These are phyloP conservation scores for Dicaeum eximium DNA, from an alignment of 2,113 vertebrate species.

Conservation along the genomic window DNA sequence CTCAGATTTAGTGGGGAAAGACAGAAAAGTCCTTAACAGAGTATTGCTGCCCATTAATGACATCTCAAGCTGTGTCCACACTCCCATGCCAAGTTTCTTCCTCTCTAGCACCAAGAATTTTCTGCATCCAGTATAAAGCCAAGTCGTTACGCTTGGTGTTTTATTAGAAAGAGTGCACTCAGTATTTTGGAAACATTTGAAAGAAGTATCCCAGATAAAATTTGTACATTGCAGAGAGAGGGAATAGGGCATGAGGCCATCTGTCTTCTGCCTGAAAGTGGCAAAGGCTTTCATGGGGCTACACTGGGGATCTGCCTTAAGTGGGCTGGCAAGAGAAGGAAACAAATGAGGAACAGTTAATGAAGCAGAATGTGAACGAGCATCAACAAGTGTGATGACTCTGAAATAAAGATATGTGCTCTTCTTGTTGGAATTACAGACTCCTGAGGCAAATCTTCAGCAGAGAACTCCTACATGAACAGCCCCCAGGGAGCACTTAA, in stretches of 20 bases:
- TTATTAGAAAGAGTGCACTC: neutral
- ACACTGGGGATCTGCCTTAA: neutral
- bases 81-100: neutral
- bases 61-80: neutral
- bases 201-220: neutral
- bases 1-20: neutral
- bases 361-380: constrained; percentile 13
- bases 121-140: neutral
- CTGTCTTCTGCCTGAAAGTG: neutral
- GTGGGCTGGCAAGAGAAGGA: neutral
- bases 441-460: constrained; percentile 23
- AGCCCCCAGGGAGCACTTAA: neutral
- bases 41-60: neutral
- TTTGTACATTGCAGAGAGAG: neutral
- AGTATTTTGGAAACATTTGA: neutral
- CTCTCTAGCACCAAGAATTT: neutral
- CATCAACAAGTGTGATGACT: neutral
- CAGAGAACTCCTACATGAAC: neutral
- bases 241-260: neutral
- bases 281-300: neutral
- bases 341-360: constrained; percentile 31
- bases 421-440: neutral
- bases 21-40: neutral
- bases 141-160: rapidly evolving
- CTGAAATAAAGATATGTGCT: constrained; percentile 5